A percentile compares a stretch with the other conserved stretches of the same genome.
Conservation (phyloP, 2,888 invertebrate species). For the Linnaemya tessellans region DNA sequence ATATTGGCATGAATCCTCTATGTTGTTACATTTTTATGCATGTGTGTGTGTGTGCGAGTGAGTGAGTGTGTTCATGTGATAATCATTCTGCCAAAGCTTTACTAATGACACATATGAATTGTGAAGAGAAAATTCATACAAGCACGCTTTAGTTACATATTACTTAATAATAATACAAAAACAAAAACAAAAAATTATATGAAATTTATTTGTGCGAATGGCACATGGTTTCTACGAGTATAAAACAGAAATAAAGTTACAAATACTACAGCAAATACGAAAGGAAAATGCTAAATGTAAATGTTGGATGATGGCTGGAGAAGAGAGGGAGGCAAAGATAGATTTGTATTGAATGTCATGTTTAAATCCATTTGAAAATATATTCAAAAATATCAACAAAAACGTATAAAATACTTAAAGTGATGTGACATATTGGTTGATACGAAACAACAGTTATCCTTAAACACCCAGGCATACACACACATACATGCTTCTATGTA, state of each 20-base stretch:
- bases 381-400: conserved; percentile 68
- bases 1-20: not conserved
- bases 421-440: conserved; percentile 71
- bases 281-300: conserved; percentile 55
- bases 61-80: not conserved
- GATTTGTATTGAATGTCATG: conserved; percentile 58
- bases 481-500: not conserved
- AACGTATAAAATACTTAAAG: conserved; percentile 69
- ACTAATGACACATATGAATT: conserved; percentile 59
- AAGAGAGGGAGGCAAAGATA: not conserved
- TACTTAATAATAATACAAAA: not conserved
- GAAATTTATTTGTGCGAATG: not conserved
- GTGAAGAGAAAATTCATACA: conserved; percentile 32
- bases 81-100: conserved; percentile 51
- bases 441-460: conserved; percentile 63
- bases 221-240: conserved; percentile 1
- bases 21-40: not conserved
- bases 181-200: not conserved
- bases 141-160: conserved; percentile 59
- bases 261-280: conserved; percentile 48
- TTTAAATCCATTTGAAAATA: conserved; percentile 62
- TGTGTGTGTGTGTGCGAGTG: not conserved
- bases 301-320: not conserved
- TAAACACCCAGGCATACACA: conserved; percentile 6
- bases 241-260: not conserved